A percentile compares a stretch with the other conserved stretches of the same genome.
Evolutionary conservation across 2,113 vertebrate genomes (phyloP).

Genomic region (Sceloporus tristichus): DNA sequence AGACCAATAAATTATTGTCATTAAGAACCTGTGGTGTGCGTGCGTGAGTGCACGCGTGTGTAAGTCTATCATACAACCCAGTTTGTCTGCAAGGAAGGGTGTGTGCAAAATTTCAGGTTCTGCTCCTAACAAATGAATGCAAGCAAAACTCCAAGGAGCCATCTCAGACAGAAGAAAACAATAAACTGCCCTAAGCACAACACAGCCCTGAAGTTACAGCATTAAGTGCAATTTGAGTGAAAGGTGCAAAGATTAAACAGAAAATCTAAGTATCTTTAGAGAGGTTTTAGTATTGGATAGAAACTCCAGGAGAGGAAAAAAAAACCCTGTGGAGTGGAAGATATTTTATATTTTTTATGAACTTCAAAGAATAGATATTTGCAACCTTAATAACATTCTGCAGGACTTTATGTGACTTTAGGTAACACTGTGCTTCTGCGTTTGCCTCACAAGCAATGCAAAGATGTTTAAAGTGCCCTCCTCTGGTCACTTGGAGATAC

Average conservation of each 20-base stretch:
- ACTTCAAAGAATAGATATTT: conserved; percentile 55
- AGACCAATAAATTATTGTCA: neutral
- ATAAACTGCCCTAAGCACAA: neutral
- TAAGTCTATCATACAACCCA: neutral
- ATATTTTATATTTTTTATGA: conserved; percentile 70
- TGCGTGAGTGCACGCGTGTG: neutral
- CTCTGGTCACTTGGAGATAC: conserved; percentile 77
- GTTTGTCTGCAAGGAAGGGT: neutral
- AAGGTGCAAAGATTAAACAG: conserved; percentile 18
- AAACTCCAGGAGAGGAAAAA: conserved; percentile 35
- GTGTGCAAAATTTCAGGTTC: neutral
- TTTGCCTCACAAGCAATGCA: conserved; percentile 71
- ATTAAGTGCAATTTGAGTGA: conserved; percentile 31
- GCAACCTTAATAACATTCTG: conserved; percentile 57
- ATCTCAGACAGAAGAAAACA: neutral
- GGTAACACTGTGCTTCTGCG: conserved; percentile 80
- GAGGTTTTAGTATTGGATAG: conserved; percentile 40
- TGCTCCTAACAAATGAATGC: neutral
- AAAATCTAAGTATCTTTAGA: conserved; percentile 28
- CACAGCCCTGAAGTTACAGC: neutral
- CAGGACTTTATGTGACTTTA: conserved; percentile 63
- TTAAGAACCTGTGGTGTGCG: neutral
- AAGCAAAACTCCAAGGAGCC: neutral
- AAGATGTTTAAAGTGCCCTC: conserved; percentile 81
- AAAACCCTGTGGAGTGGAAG: conserved; percentile 57